Evolutionary conservation across 2,888 invertebrate species (phyloP).

Genomic region (Polyommatus iphigenia): DNA sequence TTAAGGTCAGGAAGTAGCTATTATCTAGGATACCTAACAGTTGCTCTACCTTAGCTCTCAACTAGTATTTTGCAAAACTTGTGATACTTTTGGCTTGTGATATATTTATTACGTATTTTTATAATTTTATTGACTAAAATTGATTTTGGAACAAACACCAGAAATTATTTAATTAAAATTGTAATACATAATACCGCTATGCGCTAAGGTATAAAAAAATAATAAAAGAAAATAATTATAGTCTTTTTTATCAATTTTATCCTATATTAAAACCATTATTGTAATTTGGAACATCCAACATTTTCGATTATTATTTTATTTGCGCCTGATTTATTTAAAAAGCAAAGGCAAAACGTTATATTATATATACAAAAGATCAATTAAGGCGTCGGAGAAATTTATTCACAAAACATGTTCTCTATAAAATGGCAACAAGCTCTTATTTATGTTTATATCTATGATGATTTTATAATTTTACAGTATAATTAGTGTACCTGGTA

Average conservation of each 20-base stretch:
- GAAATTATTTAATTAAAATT: background rate
- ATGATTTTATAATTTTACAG: constrained; percentile 2
- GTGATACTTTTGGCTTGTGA: constrained; percentile 30
- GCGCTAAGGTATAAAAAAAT: background rate
- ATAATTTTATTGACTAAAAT: background rate
- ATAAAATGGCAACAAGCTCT: background rate
- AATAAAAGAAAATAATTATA: background rate
- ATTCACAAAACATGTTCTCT: background rate
- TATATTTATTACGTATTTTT: constrained; percentile 5
- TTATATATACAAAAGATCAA: background rate
- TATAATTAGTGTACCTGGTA: background rate
- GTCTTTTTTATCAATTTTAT: background rate
- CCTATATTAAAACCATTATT: background rate
- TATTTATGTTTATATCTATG: background rate
- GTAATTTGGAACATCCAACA: background rate
- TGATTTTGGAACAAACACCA: background rate
- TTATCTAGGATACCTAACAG: background rate
- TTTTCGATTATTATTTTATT: background rate
- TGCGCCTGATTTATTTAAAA: background rate
- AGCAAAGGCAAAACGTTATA: background rate
- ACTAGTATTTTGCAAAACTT: constrained; percentile 22
- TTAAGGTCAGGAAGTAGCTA: background rate
- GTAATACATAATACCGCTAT: background rate
- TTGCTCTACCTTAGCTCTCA: background rate
- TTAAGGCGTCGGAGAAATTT: background rate